phyloP scores from a whole-genome alignment of 2,888 invertebrate species.

The Cylindroiulus punctatus region DNA sequence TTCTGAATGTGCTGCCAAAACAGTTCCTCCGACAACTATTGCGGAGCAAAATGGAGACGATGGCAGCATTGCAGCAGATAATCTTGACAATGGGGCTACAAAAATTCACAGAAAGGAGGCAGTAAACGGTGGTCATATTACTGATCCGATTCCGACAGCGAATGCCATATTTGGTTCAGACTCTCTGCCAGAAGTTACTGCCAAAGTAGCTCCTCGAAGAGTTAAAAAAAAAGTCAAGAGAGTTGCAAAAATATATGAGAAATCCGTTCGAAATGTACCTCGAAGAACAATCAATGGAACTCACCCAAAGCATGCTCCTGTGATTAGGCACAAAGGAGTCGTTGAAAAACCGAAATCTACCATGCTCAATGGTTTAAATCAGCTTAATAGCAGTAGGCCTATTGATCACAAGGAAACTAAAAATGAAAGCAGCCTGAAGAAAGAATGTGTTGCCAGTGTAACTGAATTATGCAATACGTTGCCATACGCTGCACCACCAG shows the following conservation, averaged over 20 bases:
- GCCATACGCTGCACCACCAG: not conserved
- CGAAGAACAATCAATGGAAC: not conserved
- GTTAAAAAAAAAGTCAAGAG: not conserved
- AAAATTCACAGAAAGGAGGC: not conserved
- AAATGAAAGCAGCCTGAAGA: not conserved
- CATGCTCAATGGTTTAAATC: not conserved
- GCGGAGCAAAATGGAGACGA: not conserved
- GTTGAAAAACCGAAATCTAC: not conserved
- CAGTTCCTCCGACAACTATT: not conserved
- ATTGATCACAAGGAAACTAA: not conserved
- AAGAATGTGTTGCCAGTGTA: not conserved
- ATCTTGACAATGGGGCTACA: not conserved
- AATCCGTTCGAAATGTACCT: not conserved
- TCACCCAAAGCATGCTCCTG: conserved; percentile 1
- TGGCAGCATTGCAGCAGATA: not conserved
- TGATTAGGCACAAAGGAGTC: not conserved
- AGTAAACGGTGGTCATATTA: not conserved
- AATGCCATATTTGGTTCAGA: not conserved
- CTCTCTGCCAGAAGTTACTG: not conserved
- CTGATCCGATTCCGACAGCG: not conserved
- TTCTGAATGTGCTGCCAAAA: not conserved
- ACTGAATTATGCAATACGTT: not conserved
- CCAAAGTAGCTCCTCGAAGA: not conserved
- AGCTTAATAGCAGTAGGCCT: not conserved
- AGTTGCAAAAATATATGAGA: not conserved